These are phyloP conservation scores for Pedetes capensis DNA, from an alignment of 2,113 vertebrate species.

Conservation along the genomic window DNA sequence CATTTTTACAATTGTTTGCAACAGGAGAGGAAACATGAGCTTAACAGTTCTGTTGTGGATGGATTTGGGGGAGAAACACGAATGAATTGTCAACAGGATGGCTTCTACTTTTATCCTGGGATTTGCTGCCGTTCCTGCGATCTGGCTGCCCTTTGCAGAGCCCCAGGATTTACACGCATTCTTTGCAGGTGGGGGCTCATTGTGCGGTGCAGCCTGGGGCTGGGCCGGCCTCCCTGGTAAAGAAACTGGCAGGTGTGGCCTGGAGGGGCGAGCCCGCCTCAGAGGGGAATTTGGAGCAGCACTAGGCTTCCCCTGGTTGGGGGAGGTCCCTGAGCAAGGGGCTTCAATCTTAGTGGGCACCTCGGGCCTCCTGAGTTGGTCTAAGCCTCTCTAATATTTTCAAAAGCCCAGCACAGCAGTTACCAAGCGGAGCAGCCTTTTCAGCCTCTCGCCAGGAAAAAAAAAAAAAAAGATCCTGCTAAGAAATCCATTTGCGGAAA, in stretches of 20 bases:
- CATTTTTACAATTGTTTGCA: constrained; percentile 81
- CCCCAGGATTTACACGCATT: constrained; percentile 74
- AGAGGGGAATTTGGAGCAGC: neutral
- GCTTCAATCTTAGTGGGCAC: constrained; percentile 59
- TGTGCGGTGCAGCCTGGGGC: constrained; percentile 57
- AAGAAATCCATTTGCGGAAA: constrained; percentile 77
- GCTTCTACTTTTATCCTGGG: constrained; percentile 75
- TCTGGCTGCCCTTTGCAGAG: constrained; percentile 60
- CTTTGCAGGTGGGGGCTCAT: constrained; percentile 64
- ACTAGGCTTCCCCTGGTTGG: neutral
- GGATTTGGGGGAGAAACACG: constrained; percentile 72
- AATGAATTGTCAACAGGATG: constrained; percentile 77
- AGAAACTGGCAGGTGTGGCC: constrained; percentile 67
- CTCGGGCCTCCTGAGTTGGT: constrained; percentile 49
- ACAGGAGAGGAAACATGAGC: constrained; percentile 75
- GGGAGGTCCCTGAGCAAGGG: constrained; percentile 59
- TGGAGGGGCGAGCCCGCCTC: neutral
- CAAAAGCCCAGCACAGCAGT: constrained; percentile 60
- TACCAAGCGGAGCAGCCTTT: constrained; percentile 69
- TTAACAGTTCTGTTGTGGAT: constrained; percentile 72
- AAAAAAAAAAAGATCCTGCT: constrained; percentile 61
- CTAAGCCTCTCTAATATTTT: constrained; percentile 56
- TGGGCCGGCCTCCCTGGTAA: neutral
- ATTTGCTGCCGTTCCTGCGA: constrained; percentile 43
- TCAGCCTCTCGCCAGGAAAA: constrained; percentile 38